phyloP scores from a whole-genome alignment of 2,797 vertebrate species.

The Dermochelys coriacea region DNA sequence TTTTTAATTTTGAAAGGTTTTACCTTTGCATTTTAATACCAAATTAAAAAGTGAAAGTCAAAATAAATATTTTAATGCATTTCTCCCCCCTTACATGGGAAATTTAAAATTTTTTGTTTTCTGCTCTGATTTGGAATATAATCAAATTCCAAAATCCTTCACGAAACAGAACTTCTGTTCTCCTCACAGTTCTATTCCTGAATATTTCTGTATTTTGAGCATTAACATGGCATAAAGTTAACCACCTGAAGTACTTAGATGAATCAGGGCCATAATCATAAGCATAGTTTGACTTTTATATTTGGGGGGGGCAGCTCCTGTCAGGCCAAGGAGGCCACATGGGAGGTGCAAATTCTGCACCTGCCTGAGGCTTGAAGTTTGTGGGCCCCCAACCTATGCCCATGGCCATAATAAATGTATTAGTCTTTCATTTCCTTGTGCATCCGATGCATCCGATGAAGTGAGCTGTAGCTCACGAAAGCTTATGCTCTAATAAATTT shows the following conservation, averaged over 20 bases:
- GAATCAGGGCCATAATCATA: not conserved
- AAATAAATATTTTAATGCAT: not conserved
- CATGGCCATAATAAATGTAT: not conserved
- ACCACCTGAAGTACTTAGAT: not conserved
- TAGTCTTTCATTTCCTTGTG: constrained; percentile 11
- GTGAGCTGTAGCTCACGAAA: too few species aligned
- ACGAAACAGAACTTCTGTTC: not conserved
- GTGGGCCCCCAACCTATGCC: not conserved
- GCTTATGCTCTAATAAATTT: too few species aligned
- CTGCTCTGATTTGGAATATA: not conserved
- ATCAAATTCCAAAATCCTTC: constrained; percentile 27
- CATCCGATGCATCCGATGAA: too few species aligned
- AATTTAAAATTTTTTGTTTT: not conserved
- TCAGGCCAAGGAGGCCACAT: too few species aligned
- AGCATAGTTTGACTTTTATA: not conserved
- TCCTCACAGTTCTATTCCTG: not conserved
- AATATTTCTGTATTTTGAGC: not conserved
- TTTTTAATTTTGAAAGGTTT: not conserved
- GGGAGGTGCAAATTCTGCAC: not conserved
- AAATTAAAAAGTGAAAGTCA: not conserved
- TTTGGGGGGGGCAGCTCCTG: not conserved
- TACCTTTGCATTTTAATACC: too few species aligned
- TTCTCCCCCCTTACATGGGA: not conserved
- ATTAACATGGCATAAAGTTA: not conserved
- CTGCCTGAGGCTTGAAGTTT: not conserved